These are phyloP conservation scores for Nesogale talazaci DNA, from an alignment of 2,113 vertebrate genomes.

Conservation along the genomic window DNA sequence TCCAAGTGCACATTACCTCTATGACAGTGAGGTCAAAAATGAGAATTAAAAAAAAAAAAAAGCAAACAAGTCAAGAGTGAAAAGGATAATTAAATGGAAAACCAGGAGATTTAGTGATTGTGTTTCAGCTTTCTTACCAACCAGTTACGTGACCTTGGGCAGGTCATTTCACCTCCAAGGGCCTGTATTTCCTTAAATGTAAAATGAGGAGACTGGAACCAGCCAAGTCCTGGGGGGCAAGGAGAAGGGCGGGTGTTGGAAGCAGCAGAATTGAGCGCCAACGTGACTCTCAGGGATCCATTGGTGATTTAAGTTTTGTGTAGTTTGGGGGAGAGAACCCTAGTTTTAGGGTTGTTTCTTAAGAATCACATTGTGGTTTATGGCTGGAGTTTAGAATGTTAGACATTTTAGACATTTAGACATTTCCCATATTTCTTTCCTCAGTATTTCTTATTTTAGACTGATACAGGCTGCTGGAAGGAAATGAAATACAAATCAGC, in stretches of 20 bases:
- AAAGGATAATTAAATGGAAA: constrained; percentile 52
- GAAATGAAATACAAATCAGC: neutral
- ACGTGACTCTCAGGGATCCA: neutral
- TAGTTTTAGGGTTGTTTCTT: neutral
- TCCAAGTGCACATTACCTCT: constrained; percentile 15
- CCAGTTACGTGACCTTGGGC: constrained; percentile 40
- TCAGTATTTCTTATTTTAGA: neutral
- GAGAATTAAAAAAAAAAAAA: neutral
- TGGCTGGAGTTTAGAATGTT: neutral
- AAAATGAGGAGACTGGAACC: neutral
- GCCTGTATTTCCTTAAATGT: neutral
- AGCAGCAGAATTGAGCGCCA: neutral
- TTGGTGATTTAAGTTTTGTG: neutral
- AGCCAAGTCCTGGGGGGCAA: neutral
- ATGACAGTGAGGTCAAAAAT: constrained; percentile 13
- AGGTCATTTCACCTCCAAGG: neutral
- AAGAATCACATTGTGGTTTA: neutral
- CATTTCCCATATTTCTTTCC: too few species aligned
- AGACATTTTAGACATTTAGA: neutral
- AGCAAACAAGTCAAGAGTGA: neutral
- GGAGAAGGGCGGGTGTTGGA: neutral
- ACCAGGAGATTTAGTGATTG: neutral
- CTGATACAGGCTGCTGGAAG: neutral
- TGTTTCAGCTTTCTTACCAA: neutral
- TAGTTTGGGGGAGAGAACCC: neutral